Percentiles rank a stretch among this genome's conserved stretches.
Conservation (phyloP, 1,140 invertebrate genomes). For the Glossosoma conforme region DNA sequence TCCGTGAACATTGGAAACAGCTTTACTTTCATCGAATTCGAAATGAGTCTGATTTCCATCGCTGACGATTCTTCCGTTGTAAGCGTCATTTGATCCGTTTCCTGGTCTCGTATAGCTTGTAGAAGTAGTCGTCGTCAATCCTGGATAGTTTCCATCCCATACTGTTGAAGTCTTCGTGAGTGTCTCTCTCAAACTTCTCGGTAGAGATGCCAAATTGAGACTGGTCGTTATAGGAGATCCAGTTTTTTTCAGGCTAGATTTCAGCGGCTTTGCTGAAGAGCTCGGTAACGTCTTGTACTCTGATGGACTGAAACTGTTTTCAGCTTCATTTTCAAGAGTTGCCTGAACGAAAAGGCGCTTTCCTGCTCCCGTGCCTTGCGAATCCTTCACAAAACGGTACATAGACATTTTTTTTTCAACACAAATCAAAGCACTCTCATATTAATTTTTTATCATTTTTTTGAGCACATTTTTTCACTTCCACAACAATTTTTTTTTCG, state of each 20-base stretch:
- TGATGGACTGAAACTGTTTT: constrained; percentile 42
- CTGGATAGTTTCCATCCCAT: constrained; percentile 48
- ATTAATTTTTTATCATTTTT: no score
- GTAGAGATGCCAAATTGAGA: constrained; percentile 46
- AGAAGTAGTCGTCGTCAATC: constrained; percentile 38
- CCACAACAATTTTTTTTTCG: no score
- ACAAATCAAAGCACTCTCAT: no score
- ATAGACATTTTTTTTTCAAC: constrained; percentile 44
- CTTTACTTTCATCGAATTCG: constrained; percentile 42
- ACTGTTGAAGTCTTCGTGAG: constrained; percentile 44
- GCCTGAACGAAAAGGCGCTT: constrained; percentile 76
- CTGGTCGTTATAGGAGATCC: constrained; percentile 57
- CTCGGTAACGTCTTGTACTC: constrained; percentile 35
- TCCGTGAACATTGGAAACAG: constrained; percentile 41
- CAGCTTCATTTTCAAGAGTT: constrained; percentile 59
- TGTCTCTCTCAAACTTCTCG: constrained; percentile 44
- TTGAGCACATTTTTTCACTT: no score
- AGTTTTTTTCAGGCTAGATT: constrained; percentile 52
- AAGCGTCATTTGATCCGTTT: constrained; percentile 40
- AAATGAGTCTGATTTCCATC: constrained; percentile 50
- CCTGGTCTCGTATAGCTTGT: constrained; percentile 42
- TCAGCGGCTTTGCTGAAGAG: constrained; percentile 45
- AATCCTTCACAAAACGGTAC: constrained; percentile 69
- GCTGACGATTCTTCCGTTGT: constrained; percentile 46
- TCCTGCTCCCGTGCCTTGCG: constrained; percentile 43